Evolutionary conservation across 2,888 invertebrate species (phyloP), one percentile per base, ranked within the genome.

Genomic region (Platycnemis pennipes): DNA sequence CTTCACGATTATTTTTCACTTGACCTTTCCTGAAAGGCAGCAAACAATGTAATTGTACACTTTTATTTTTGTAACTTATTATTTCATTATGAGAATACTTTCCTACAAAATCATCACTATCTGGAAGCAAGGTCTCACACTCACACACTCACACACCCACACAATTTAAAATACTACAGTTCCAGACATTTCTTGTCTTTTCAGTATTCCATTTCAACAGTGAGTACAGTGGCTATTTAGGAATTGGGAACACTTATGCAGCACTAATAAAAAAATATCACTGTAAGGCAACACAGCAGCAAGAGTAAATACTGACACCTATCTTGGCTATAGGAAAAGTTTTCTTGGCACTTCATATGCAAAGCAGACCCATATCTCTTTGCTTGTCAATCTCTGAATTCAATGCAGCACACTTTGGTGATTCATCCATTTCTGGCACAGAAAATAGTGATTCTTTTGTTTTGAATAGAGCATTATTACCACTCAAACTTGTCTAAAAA

Each of bases 71-170:
- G 85, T 94, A 53, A 86, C 53, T 94, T 94, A 87, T 94, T 26
- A 44, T 94, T 94, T 94, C 88, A 87, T 94, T 94, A 86, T 86
- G 85, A 94, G 94, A 94, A 94, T 94, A 86, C 88, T 94, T 94
- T 94, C 86, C 94, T 94, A 87, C 86, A 94, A 94, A 94, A 94
- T 94, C 86, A 94, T 94, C 88, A 94, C 88, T 86, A 88, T 87
- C 56, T 56, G 88, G 94, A 94, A 86, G 85, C 94, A 94, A 87
- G n/a, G 56, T 94, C 26, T 16, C 56, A 45, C 87, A 16, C 87
- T 26, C 53, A 85, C 85, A 87, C 87, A 44, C 86, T 22, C 87
- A 87, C 87, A 45, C 46, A 87, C 45, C 19, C 91, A 91, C 91
- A 56, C 91, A 91, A 26, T 69, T 56, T 53, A 94, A 87, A 94